A percentile compares a stretch with the other conserved stretches of the same genome.
phyloP scores from a whole-genome alignment of 2,888 invertebrate genomes.

The Eupithecia pulchellata region DNA sequence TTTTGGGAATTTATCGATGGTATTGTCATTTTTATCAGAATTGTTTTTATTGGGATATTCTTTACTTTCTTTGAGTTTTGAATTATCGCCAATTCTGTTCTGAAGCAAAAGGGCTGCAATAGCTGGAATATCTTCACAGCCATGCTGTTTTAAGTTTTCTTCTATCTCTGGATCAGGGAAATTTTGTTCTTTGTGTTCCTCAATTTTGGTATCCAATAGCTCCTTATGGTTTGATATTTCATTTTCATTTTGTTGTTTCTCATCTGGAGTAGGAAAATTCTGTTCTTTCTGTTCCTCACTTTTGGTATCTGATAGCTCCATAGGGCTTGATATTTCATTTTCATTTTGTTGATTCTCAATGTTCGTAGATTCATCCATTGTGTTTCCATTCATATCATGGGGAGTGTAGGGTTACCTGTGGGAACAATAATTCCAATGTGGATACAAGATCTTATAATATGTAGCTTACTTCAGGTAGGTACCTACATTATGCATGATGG shows the following conservation, averaged over 20 bases:
- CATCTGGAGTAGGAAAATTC: slow-evolving; percentile 29
- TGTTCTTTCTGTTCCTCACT: slow-evolving; percentile 1
- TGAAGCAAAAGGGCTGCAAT: not conserved
- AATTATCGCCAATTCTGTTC: not conserved
- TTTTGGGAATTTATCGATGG: not conserved
- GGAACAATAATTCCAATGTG: not conserved
- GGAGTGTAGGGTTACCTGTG: slow-evolving; percentile 57
- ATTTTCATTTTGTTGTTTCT: slow-evolving; percentile 45
- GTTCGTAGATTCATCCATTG: slow-evolving; percentile 67
- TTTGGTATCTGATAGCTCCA: slow-evolving; percentile 12
- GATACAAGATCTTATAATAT: not conserved
- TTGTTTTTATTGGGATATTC: not conserved
- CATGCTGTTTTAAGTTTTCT: not conserved
- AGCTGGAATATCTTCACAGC: not conserved
- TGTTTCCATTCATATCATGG: slow-evolving; percentile 76
- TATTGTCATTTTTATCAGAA: not conserved
- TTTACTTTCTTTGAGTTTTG: slow-evolving; percentile 7
- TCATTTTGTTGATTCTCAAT: slow-evolving; percentile 47
- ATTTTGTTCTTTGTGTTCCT: slow-evolving; percentile 7
- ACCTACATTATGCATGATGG: too few species aligned
- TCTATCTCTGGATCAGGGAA: slow-evolving; percentile 8
- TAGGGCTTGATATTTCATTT: slow-evolving; percentile 10
- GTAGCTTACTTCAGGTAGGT: not conserved
- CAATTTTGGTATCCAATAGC: slow-evolving; percentile 2
- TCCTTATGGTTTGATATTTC: slow-evolving; percentile 7